Evolutionary conservation across 2,888 invertebrate genomes (phyloP).

Genomic region (Caenorhabditis sp.): DNA sequence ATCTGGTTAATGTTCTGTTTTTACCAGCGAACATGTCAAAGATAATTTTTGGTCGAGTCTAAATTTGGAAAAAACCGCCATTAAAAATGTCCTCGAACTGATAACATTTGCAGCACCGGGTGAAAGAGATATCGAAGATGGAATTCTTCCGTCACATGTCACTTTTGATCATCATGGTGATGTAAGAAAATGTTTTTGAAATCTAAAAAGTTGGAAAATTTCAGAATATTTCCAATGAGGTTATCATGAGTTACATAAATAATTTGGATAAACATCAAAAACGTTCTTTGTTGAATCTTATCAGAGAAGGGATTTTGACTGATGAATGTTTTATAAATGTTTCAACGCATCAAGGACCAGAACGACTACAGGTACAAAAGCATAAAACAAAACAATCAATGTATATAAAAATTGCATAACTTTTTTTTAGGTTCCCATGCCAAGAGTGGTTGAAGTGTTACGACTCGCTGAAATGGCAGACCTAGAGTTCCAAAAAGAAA

Average conservation of each 20-base stretch:
- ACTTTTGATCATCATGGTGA: conserved; percentile 42
- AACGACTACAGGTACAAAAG: conserved; percentile 51
- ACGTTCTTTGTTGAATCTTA: conserved; percentile 48
- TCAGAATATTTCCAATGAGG: conserved; percentile 39
- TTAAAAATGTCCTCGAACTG: background rate
- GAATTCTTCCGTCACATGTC: conserved; percentile 28
- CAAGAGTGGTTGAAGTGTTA: conserved; percentile 54
- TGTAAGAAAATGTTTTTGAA: conserved; percentile 2
- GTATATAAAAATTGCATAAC: background rate
- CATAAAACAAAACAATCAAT: background rate
- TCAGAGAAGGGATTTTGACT: conserved; percentile 57
- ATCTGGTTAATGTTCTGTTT: too few species aligned
- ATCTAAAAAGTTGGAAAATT: background rate
- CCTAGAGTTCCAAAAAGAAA: conserved; percentile 29
- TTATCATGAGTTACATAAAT: conserved; percentile 53
- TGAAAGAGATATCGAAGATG: conserved; percentile 31
- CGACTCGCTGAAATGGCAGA: conserved; percentile 39
- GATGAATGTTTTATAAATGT: conserved; percentile 62
- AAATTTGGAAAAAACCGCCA: background rate
- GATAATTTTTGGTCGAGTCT: too few species aligned
- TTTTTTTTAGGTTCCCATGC: conserved; percentile 55
- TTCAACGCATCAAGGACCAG: conserved; percentile 54
- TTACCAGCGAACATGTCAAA: conserved; percentile 2
- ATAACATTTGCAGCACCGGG: conserved; percentile 27
- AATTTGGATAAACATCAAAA: conserved; percentile 56